Evolutionary conservation across 1,140 invertebrate genomes (phyloP).

Genomic region (Drosophila kohkoa): DNA sequence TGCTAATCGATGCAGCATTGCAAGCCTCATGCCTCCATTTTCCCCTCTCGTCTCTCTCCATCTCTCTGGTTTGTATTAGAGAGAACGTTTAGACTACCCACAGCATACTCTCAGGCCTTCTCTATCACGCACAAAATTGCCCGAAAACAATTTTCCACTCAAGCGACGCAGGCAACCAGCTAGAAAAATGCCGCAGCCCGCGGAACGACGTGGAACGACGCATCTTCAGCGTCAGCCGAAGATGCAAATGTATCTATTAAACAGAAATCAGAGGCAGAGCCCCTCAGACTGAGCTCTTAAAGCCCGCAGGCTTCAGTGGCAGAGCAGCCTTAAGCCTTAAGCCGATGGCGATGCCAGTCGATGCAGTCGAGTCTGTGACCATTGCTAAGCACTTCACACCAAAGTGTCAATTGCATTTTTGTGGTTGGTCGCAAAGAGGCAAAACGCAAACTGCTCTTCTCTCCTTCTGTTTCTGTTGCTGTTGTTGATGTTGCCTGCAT

Average conservation of each 20-base stretch:
- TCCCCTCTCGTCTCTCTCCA: background rate
- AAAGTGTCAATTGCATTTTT: slow-evolving; percentile 83
- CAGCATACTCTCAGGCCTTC: slow-evolving; percentile 49
- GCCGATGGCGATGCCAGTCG: background rate
- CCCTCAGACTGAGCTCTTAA: slow-evolving; percentile 25
- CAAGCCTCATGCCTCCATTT: background rate
- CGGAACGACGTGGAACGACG: slow-evolving; percentile 45
- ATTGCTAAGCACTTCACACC: slow-evolving; percentile 80
- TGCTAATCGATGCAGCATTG: slow-evolving; percentile 42
- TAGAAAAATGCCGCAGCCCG: slow-evolving; percentile 65
- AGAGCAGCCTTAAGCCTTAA: slow-evolving; percentile 17
- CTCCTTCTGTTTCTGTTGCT: background rate
- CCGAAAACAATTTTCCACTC: slow-evolving; percentile 80
- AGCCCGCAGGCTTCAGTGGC: slow-evolving; percentile 16
- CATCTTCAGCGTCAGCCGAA: slow-evolving; percentile 41
- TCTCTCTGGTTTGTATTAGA: slow-evolving; percentile 20
- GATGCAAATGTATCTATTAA: slow-evolving; percentile 82
- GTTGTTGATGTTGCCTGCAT: background rate
- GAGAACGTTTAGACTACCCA: slow-evolving; percentile 33
- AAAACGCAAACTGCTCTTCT: slow-evolving; percentile 10
- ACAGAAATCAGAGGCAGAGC: slow-evolving; percentile 71
- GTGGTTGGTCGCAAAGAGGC: slow-evolving; percentile 70
- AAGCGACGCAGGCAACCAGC: slow-evolving; percentile 72
- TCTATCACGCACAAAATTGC: slow-evolving; percentile 60
- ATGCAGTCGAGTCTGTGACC: slow-evolving; percentile 46